These are phyloP conservation scores for Oxyura jamaicensis DNA, from an alignment of 2,113 vertebrate species.

Conservation along the genomic window DNA sequence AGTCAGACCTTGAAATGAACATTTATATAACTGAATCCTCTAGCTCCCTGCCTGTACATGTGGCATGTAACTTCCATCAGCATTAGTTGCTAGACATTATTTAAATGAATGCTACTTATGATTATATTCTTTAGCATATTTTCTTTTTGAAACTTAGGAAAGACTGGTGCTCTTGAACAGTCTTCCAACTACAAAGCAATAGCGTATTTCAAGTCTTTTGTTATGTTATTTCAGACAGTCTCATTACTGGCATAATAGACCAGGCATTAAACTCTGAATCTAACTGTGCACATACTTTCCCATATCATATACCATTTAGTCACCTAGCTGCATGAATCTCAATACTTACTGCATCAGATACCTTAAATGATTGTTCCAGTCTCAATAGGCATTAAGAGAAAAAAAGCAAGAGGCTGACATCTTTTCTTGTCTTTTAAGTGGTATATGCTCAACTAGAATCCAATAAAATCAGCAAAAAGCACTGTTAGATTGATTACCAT, in stretches of 20 bases:
- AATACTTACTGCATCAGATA: neutral
- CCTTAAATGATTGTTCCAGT: neutral
- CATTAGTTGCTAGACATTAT: neutral
- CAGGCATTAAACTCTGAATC: neutral
- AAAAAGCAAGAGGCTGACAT: neutral
- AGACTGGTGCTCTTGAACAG: neutral
- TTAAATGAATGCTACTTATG: neutral
- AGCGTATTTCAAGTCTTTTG: neutral
- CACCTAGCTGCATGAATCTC: neutral
- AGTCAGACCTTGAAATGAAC: conserved; percentile 31
- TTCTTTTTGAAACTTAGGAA: neutral
- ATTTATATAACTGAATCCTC: conserved; percentile 23
- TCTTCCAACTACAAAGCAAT: neutral
- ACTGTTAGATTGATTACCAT: neutral
- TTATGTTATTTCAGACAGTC: neutral
- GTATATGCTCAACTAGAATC: neutral
- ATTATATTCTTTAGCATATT: neutral
- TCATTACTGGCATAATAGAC: neutral
- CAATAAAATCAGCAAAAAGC: neutral
- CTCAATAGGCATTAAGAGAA: neutral
- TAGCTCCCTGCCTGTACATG: neutral
- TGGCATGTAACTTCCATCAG: neutral
- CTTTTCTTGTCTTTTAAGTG: neutral
- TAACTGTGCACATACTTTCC: neutral
- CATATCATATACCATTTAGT: neutral